Base-by-base conservation (phyloP, 2,888 invertebrate genomes). In the Lasioglossum villosulum region DNA sequence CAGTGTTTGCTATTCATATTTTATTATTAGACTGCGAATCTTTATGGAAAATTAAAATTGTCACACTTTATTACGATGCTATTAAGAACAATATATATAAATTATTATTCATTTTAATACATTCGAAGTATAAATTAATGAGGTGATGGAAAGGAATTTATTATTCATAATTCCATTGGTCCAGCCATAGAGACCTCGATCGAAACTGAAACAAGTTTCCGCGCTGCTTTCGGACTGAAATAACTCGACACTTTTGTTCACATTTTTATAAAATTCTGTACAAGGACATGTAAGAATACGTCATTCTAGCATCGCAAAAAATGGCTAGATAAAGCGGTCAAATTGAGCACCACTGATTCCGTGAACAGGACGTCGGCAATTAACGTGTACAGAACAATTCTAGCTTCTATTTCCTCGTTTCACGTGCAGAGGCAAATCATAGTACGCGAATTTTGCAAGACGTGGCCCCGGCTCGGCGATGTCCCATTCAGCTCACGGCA, bases 371-470 rank as follows among this genome's bases (percentile, higher is more conserved):
- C 2, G 66, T 30, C 66, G 5, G 66, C 66, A 34, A 66, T 66
- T 66, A 66, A 30, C 66, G 34, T 34, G 14, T 19, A 66, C 66
- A 30, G 66, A 19, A 66, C 30, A 66, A 34, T 66, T 34, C 30
- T 66, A 30, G 27, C 27, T 59, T 59, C 59, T 66, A 19, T 66
- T 66, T 66, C 66, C 66, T 66, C 34, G 66, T 34, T 66, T 19
- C 66, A 19, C 27, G 59, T 27, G 59, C 27, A 27, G 27, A 14
- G 27, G 30, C 66, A 34, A 34, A 34, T 66, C 34, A 34, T 66
- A 19, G 34, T 30, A 30, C 66, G 66, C 66, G 30, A 66, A 66
- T 66, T 66, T 34, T 66, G 66, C 66, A 66, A 66, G 66, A 27
- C 59, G 59, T 19, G 66, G 34, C 66, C 16, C 34, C 19, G 34